Evolutionary conservation across 2,113 vertebrate genomes (phyloP), one percentile per base, ranked within the genome.

Genomic region (Oncorhynchus keta): DNA sequence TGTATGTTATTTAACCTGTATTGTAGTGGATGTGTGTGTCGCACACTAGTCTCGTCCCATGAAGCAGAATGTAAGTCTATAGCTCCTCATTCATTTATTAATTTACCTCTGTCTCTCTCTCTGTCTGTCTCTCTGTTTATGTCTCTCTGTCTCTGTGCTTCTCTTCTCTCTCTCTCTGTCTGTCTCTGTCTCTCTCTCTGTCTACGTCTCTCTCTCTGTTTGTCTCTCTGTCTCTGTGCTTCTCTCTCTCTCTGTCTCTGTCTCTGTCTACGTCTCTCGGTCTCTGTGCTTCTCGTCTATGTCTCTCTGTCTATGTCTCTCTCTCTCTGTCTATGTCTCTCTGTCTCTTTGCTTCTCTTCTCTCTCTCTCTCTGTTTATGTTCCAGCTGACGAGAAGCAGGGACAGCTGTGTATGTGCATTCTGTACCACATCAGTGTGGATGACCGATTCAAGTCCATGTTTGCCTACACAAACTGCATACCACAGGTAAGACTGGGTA

Each of bases 371-470:
- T 45, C 32, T 91, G 86, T 91, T 91, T 92, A 49, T 79, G 82
- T 90, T 87, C 68, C 89, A 98, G 97, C 94, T 88, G 97, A 97
- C 81, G 97, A 98, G 92, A 95, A 75, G 89, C 97, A 98, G 92
- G 96, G 94, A 82, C 96, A 96, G 91, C 92, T 96, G 80, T 94
- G 95, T 28, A 95, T 97, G 93, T 95, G 95, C 87, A 94, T 99
- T 86, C 94, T 99, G 81, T 97, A 98, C 90, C 97, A 97, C 90
- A 96, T 99, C 91, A 98, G 93, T 87, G 95, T 96, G 94, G 97
- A 95, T 72, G 96, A 98, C 85, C 93, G 94, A 79, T 97, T 95
- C 88, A 97, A 96, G 85, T 95, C 96, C 22, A 94, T 97, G 96
- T 99, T 98, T 89, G 95, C 97, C 0, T 95, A 96, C 85, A 97